Conservation (phyloP, 2,113 vertebrate genomes). For the Rhea americana region DNA sequence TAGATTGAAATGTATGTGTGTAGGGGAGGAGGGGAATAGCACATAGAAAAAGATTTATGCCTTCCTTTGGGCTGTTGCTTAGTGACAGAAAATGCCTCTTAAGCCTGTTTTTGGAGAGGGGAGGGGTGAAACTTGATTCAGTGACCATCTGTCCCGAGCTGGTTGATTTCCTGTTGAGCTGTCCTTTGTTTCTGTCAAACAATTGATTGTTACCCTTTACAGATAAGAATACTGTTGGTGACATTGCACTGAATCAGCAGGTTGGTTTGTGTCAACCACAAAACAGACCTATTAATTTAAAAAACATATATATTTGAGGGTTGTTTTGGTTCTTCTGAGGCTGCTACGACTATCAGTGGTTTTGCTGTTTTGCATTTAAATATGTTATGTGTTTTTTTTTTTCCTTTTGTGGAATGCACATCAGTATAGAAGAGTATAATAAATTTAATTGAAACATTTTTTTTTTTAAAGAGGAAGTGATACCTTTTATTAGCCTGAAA, state of each 20-base stretch:
- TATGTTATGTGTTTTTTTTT: not conserved
- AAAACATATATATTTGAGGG: not conserved
- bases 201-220: conserved; percentile 90
- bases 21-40: conserved; percentile 21
- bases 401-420: not conserved
- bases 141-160: conserved; percentile 92
- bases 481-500: not conserved
- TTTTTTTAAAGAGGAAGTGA: not conserved
- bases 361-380: not conserved
- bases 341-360: not conserved
- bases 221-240: conserved; percentile 85
- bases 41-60: conserved; percentile 67
- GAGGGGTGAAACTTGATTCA: conserved; percentile 85
- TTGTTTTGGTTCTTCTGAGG: not conserved
- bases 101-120: conserved; percentile 81
- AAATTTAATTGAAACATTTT: not conserved
- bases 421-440: not conserved
- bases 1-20: conserved; percentile 47
- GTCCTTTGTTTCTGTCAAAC: conserved; percentile 90
- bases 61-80: conserved; percentile 73
- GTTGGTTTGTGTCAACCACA: conserved; percentile 55
- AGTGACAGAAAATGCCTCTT: conserved; percentile 74
- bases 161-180: conserved; percentile 87
- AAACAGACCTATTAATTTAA: conserved; percentile 5
- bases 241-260: conserved; percentile 74